A percentile compares a stretch with the other conserved stretches of the same genome.
phyloP scores from a whole-genome alignment of 2,113 vertebrate genomes.

The Stegastes partitus region DNA sequence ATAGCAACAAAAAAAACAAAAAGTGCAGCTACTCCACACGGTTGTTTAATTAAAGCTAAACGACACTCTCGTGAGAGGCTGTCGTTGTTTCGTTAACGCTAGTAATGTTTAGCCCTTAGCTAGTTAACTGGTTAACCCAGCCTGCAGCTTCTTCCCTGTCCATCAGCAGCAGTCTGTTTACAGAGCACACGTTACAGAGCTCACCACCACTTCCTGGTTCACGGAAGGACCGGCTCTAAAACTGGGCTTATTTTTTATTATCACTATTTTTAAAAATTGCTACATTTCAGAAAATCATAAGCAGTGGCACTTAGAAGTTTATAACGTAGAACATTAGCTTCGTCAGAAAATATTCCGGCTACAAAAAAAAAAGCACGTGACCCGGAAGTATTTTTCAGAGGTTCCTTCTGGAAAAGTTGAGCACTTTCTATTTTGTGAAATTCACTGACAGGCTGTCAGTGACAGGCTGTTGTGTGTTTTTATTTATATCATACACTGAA shows the following conservation, averaged over 20 bases:
- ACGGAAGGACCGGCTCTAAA: neutral
- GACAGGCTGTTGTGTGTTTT: too few species aligned
- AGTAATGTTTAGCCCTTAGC: neutral
- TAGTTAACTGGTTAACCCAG: neutral
- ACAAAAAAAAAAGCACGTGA: neutral
- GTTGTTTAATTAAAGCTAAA: neutral
- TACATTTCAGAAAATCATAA: fast-evolving
- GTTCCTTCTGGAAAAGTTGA: conserved; percentile 54
- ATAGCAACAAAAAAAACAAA: conserved; percentile 3
- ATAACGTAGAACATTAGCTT: fast-evolving
- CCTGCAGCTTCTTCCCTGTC: neutral
- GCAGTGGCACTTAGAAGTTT: fast-evolving
- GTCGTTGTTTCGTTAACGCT: neutral
- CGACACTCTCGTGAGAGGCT: neutral
- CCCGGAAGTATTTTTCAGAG: conserved; percentile 66
- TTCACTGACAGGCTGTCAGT: neutral
- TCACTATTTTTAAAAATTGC: neutral
- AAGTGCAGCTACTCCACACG: neutral
- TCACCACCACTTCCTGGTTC: conserved; percentile 63
- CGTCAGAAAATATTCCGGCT: neutral
- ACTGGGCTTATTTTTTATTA: neutral
- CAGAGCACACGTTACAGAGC: conserved; percentile 19
- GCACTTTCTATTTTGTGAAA: conserved; percentile 10
- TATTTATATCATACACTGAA: too few species aligned
- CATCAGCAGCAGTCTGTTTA: conserved; percentile 31